Evolutionary conservation across 2,113 vertebrate species (phyloP).

Genomic region (Zeus faber): DNA sequence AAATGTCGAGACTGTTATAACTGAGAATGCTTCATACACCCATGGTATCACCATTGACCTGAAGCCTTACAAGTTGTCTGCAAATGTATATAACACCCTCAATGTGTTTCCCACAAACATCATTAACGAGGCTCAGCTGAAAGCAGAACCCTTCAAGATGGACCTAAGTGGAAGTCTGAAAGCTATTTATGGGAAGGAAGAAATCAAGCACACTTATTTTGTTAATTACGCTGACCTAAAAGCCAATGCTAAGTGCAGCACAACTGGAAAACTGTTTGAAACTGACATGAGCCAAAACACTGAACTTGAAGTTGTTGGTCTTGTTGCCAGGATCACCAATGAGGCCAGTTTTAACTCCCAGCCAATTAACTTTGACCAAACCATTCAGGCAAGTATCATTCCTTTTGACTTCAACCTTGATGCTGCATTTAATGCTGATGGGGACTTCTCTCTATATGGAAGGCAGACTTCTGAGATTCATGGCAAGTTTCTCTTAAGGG

Average conservation of each 20-base stretch:
- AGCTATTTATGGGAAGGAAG: constrained; percentile 73
- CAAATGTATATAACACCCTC: constrained; percentile 78
- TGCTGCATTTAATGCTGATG: constrained; percentile 81
- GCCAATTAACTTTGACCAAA: constrained; percentile 77
- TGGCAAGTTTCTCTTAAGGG: constrained; percentile 84
- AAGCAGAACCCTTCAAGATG: constrained; percentile 77
- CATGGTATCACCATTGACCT: constrained; percentile 80
- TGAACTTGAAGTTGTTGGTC: constrained; percentile 78
- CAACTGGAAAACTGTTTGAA: constrained; percentile 77
- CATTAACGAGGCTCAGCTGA: constrained; percentile 76
- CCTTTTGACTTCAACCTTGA: constrained; percentile 84
- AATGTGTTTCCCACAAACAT: constrained; percentile 70
- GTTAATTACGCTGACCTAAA: constrained; percentile 75
- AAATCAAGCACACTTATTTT: constrained; percentile 83
- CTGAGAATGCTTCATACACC: constrained; percentile 76
- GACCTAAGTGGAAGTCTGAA: constrained; percentile 80
- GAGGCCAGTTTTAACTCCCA: constrained; percentile 81
- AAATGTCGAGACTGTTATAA: constrained; percentile 76
- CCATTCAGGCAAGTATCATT: constrained; percentile 71
- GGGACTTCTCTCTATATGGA: constrained; percentile 77
- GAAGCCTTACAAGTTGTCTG: constrained; percentile 74
- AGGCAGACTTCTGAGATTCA: constrained; percentile 85
- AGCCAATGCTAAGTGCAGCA: constrained; percentile 81
- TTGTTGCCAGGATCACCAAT: constrained; percentile 76
- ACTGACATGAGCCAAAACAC: constrained; percentile 80